Evolutionary conservation across 2,888 invertebrate genomes (phyloP), one percentile per base, ranked within the genome.

Genomic region (Peribatodes rhomboidaria): DNA sequence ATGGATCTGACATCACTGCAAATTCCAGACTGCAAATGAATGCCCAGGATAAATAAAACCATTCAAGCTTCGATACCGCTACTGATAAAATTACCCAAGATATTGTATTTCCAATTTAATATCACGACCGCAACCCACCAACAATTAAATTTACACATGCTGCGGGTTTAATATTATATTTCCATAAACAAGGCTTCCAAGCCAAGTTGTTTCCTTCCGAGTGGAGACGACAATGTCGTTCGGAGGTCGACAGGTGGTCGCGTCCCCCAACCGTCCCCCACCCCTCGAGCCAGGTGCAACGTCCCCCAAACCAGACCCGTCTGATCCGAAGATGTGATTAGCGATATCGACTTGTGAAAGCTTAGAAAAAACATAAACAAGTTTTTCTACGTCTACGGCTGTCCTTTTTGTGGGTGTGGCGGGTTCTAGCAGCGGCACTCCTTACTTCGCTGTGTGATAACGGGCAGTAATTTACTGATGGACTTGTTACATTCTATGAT

Each of bases 201-300:
- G 60, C 56, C 50, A 46, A 64, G 69, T 70, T 39, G 66, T 72
- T 76, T 73, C 69, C 73, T 72, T 76, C 74, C 72, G 70, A 59
- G 14, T 35, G 37, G 39, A 74, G 73, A 75, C 65, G 60, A 69
- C 69, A 68, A 71, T 60, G 69, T 70, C 52, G 14, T 68, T 65
- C 65, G 59, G 53, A 66, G 63, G 71, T 64, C 81, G 85, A 82
- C 87, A 87, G 87, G 86, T 87, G 87, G 78, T 67, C 61, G 66
- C 60, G 50, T 13, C 66, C 68, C 62, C 61, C 33, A 33, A 18
- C 22, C 50, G 53, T 44, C 54, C 61, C 61, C 61, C 68, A 64
- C 68, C 67, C 73, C 71, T 61, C 68, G 55, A 69, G 75, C 71
- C 82, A 85, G 85, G 86, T 87, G 87, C 86, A 83, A 80, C 77